Percentiles rank a stretch among this genome's conserved stretches.
Evolutionary conservation across 2,113 vertebrate species (phyloP).

Genomic region (Formicarius rufipectus): DNA sequence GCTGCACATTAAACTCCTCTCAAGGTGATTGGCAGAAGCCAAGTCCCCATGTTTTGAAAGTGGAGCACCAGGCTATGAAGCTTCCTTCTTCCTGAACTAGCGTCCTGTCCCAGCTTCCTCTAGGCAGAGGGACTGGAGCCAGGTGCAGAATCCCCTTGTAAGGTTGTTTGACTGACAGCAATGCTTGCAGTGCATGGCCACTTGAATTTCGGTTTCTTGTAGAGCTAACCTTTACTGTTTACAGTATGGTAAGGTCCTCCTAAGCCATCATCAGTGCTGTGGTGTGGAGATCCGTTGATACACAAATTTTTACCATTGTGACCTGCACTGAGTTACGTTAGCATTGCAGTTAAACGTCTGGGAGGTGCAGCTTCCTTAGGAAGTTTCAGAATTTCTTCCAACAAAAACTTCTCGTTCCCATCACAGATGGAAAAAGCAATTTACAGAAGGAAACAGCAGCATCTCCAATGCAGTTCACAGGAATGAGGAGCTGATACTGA

Average conservation of each 20-base stretch:
- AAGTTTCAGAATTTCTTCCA: background rate
- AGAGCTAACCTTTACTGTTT: background rate
- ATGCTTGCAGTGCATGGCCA: background rate
- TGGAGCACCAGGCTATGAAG: background rate
- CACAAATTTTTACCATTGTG: background rate
- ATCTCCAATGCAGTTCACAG: background rate
- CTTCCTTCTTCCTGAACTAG: background rate
- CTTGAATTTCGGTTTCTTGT: background rate
- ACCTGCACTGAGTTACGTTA: background rate
- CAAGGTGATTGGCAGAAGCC: background rate
- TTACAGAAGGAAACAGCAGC: background rate
- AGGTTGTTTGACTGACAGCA: background rate
- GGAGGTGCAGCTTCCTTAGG: background rate
- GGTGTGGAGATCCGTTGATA: background rate
- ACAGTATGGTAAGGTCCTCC: background rate
- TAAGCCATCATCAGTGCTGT: fast-evolving
- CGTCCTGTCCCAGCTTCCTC: background rate
- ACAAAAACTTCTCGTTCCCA: background rate
- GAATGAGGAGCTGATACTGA: background rate
- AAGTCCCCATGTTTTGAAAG: fast-evolving
- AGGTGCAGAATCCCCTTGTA: fast-evolving
- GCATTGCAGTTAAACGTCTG: background rate
- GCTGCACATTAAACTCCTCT: background rate
- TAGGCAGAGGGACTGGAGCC: background rate
- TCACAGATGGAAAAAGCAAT: background rate